Evolutionary conservation across 2,113 vertebrate species (phyloP), one percentile per base, ranked within the genome.

Genomic region (Eurypyga helias): DNA sequence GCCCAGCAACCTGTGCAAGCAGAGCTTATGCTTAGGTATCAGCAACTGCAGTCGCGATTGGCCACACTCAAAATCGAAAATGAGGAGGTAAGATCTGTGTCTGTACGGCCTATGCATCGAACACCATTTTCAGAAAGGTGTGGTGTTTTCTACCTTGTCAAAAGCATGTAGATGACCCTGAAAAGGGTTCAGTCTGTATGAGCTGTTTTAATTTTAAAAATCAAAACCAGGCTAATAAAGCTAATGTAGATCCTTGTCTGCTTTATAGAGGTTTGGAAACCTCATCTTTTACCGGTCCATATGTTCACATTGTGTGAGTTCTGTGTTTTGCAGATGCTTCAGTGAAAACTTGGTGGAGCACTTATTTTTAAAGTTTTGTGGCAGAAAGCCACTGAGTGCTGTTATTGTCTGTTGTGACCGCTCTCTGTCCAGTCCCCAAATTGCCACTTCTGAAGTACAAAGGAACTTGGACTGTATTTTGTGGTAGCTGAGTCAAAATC

Each of bases 21-120:
- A 2, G 99, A 99, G 83, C 99, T 99, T 71, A 98, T 99, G 97
- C 98, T 99, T 62, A 98, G 99, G 61, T 99, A 99, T 97, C 99
- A 99, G 95, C 99, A 99, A 84, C 98, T 99, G 26, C 99, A 99
- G 97, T 99, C 99, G 28, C 99, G 99, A 34, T 97, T 99, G 75
- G 97, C 99, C 65, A 99, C 99, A 0, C 98, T 99, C 85, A 99
- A 99, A 97, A 99, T 99, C 2, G 99, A 99, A 98, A 99, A 99
- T 3, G 99, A 99, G 92, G 99, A 99, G 99, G 99, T 99, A 96
- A 98, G 97, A 60, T 23, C 38, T 70, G 23, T 66, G 28, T 72
- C 82, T 87, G 6, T 23, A 45, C n/a, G 18, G n/a, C 21, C 25
- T 65, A 16, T 65, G 34, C 34, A 4, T 26, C 61, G 24, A 71